Base-by-base conservation (phyloP, 2,113 vertebrate species). In the Heterocephalus glaber region DNA sequence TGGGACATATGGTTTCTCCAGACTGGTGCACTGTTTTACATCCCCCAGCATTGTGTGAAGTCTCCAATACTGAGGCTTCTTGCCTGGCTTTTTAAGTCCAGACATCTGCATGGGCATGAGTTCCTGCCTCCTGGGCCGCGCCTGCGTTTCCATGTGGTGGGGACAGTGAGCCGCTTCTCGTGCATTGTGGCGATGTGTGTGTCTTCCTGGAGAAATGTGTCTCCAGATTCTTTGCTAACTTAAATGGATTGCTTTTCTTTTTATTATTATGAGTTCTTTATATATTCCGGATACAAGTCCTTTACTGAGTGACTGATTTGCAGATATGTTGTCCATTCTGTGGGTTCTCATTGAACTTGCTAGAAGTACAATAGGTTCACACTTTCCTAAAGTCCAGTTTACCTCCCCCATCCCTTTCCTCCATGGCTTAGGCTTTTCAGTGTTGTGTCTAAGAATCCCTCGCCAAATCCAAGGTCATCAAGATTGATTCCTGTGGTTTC, bases 91-190 rank as follows among this genome's bases (percentile, higher is more conserved):
- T 90, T 52, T 33, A 66, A 12, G 9, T 20, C 38, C 70, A 65
- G 52, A 20, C 28, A 22, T 7, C 22, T 89, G 7, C 6, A 22
- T 17, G 41, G 63, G 2, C 11, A 11, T 26, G 7, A 16, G 1
- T 3, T 2, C 22, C 26, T 1, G 0, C 10, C 72, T 20, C 17
- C 10, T 24, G n/a, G 41, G 7, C 19, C 47, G 5, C 0, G 0
- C 30, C 44, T 2, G 22, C 0, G 0, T 41, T 24, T 56, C 3
- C 12, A 5, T 5, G 14, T 8, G 56, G 10, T n/a, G 0, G 49
- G 26, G 17, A 14, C 0, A 0, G 2, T 2, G 5, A 41, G 49
- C 17, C 0, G 4, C n/a, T 80, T 41, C 38, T 7, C 44, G 0
- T 0, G 9, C 44, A 30, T 0, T 12, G 66, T 30, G 74, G 44